Conservation (phyloP, 2,113 vertebrate species). For the Nyctibius bracteatus region DNA sequence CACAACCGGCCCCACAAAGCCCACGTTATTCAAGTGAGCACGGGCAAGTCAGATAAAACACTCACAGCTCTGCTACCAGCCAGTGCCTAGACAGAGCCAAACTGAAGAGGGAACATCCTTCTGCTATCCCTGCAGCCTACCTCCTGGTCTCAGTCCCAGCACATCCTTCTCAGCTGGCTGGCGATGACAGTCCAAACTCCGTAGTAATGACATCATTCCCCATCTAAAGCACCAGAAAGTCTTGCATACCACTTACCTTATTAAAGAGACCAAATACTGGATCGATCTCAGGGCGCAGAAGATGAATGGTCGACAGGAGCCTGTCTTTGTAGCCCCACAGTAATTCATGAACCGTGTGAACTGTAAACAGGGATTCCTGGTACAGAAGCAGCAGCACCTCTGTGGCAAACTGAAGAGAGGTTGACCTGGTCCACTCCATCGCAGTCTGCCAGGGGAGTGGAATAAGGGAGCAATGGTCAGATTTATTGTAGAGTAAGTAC, state of each 20-base stretch:
- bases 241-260: constrained; percentile 73
- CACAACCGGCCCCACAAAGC: neutral
- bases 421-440: constrained; percentile 74
- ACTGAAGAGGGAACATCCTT: neutral
- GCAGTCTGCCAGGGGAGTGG: constrained; percentile 71
- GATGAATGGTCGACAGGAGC: constrained; percentile 72
- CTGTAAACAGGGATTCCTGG: constrained; percentile 78
- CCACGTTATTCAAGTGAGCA: accelerated
- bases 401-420: constrained; percentile 25
- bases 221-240: neutral
- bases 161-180: neutral
- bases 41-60: neutral
- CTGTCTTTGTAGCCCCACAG: constrained; percentile 92
- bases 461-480: neutral
- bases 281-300: constrained; percentile 52
- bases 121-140: neutral
- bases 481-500: neutral
- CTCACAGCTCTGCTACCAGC: neutral
- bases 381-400: constrained; percentile 63
- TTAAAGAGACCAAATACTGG: constrained; percentile 86
- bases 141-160: neutral
- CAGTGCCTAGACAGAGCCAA: neutral
- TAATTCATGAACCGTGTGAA: constrained; percentile 77
- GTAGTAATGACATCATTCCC: neutral
- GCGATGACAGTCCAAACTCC: neutral